Evolutionary conservation across 2,888 invertebrate genomes (phyloP), one percentile per base, ranked within the genome.

Genomic region (Thyatira batis): DNA sequence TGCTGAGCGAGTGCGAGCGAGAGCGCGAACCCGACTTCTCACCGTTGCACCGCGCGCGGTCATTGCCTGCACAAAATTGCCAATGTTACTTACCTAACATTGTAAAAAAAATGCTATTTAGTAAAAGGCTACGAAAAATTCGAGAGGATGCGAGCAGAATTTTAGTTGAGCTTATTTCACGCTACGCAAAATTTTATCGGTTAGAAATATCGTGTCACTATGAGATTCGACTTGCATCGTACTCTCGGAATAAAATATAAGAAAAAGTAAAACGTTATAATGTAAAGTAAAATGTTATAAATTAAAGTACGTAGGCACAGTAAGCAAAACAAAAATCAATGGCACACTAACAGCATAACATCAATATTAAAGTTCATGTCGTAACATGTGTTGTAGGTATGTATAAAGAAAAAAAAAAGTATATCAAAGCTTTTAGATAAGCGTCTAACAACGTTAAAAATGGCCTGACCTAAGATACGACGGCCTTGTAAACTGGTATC

Each of bases 1-100:
- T 93, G 78, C 95, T 95, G 69, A 95, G 93, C 76, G 95, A 95
- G 85, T 95, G 92, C 69, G 92, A 92, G 49, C 92, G 88, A 78
- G 83, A 84, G 63, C 89, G 89, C 46, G 86, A 82, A 57, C 80
- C 78, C 39, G 87, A 81, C 57, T 84, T 72, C 70, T 84, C 84
- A 54, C 87, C 89, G 80, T 80, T 81, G 78, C 85, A 80, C 58
- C 88, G 80, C 66, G 76, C 70, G 59, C 91, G 89, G 83, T 91
- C 92, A 89, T 73, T 89, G 89, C 92, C 92, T 92, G 85, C 54
- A 74, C 6, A 39, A 6, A 39, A 13, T 13, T 17, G n/a, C n/a
- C 8, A 13, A 6, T 11, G 11, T 17, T 3, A 17, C n/a, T 5
- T 17, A 1, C n/a, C 3, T 13, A 5, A 17, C 10, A 17, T 39